A percentile compares a stretch with the other conserved stretches of the same genome.
phyloP scores from a whole-genome alignment of 2,797 vertebrate species.

The Diceros bicornis region DNA sequence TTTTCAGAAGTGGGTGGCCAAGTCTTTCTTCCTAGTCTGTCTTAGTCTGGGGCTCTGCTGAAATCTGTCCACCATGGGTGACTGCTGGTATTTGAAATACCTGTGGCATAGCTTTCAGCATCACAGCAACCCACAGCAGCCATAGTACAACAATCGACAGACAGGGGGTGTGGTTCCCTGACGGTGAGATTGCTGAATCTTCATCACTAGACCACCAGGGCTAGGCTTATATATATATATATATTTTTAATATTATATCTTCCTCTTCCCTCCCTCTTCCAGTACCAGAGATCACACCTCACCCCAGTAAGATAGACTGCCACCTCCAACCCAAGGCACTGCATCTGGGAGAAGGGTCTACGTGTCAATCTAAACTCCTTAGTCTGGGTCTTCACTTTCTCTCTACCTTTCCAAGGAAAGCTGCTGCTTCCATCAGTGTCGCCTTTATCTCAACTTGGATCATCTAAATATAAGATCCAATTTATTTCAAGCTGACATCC shows the following conservation, averaged over 20 bases:
- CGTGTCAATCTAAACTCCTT: neutral
- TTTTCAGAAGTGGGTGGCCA: no score
- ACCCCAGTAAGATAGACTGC: neutral
- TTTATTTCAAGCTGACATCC: constrained; percentile 23
- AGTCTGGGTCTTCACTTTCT: neutral
- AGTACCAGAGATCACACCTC: neutral
- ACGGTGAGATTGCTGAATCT: no score
- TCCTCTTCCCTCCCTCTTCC: neutral
- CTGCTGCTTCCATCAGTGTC: neutral
- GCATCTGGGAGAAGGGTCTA: neutral
- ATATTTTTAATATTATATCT: neutral
- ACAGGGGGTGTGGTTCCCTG: no score
- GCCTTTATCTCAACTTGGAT: constrained; percentile 4
- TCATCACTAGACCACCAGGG: no score
- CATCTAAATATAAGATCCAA: constrained; percentile 47
- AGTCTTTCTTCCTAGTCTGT: no score
- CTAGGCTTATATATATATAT: neutral
- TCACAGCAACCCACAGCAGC: no score
- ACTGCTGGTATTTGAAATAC: no score
- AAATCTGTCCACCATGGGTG: no score
- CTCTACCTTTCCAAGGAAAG: neutral
- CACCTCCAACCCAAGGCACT: neutral
- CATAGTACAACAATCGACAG: no score
- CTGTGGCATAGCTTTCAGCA: no score
- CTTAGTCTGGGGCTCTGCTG: no score